Evolutionary conservation across 2,113 vertebrate species (phyloP), one percentile per base, ranked within the genome.

Genomic region (Anser brachyrhynchus): DNA sequence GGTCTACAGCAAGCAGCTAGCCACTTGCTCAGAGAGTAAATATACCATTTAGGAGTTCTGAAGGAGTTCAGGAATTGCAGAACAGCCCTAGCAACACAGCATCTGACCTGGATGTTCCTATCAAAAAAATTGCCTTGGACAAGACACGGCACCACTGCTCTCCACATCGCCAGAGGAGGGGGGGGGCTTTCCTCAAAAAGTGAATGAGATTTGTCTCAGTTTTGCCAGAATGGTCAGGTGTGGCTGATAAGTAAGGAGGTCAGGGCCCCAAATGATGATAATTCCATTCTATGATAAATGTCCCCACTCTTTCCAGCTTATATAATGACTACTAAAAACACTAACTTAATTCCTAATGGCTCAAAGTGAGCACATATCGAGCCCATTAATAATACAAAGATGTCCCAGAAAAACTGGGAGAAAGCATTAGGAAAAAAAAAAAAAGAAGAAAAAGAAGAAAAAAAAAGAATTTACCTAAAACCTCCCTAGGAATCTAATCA

Each of bases 401-500:
- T 76, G 79, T 95, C 93, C 95, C 94, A 93, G 96, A 95, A 93
- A 94, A 95, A 87, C 81, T 71, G 28, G 46, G 84, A 89, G 66
- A 96, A 91, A 81, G 28, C 70, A 75, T n/a, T 64, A 76, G 46
- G 21, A 33, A 92, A 90, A 77, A 78, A 85, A 0, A 26, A 23
- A 49, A 23, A 37, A 22, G 26, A 52, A 20, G 10, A 20, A 46
- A n/a, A 12, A 10, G 17, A n/a, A 37, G 22, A 18, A 16, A n/a
- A n/a, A 33, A 26, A 71, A 22, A 22, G 5, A 51, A 51, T 22
- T 3, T 0, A 18, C 43, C 71, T 91, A 70, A 64, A 96, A 93
- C 28, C 61, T 95, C 90, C 82, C 59, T 90, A 88, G 93, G 35
- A 95, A 91, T 93, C 96, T 95, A 91, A 96, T 94, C 90, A 80